These are phyloP conservation scores for Neomonachus schauinslandi DNA, from an alignment of 2,113 vertebrate genomes.

Conservation along the genomic window DNA sequence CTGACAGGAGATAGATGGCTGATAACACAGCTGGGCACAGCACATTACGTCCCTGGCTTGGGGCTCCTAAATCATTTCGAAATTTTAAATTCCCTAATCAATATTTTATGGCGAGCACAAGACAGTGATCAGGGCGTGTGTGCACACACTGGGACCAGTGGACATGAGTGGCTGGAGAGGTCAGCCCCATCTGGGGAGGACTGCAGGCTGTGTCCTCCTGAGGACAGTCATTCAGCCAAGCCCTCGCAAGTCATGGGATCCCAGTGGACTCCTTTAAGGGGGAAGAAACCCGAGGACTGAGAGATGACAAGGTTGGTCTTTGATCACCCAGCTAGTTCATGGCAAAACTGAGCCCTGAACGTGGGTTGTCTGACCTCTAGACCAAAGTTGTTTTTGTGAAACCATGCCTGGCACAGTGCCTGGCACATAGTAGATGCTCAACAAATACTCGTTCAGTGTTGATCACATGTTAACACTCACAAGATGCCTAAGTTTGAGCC, in stretches of 20 bases:
- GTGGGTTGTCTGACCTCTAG: background rate
- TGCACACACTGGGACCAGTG: background rate
- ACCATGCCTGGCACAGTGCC: background rate
- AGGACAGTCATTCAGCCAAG: background rate
- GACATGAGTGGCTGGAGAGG: background rate
- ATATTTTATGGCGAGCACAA: slow-evolving; percentile 88
- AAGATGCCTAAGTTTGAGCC: background rate
- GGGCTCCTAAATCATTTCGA: slow-evolving; percentile 90
- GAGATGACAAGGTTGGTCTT: background rate
- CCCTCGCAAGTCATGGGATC: background rate
- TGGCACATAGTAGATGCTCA: background rate
- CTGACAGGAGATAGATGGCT: slow-evolving; percentile 90
- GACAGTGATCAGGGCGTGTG: slow-evolving; percentile 63
- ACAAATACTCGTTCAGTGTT: background rate
- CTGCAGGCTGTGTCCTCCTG: background rate
- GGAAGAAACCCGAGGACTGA: background rate
- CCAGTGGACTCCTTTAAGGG: background rate
- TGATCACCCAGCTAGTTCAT: background rate
- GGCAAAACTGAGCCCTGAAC: background rate
- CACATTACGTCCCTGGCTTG: slow-evolving; percentile 86
- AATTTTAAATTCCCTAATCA: slow-evolving; percentile 91
- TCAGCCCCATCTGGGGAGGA: background rate
- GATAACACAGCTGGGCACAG: slow-evolving; percentile 84
- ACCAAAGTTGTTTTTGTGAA: background rate
- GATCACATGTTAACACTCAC: background rate